A percentile compares a stretch with the other conserved stretches of the same genome.
Evolutionary conservation across 2,797 vertebrate genomes (phyloP).

Genomic region (Caiman crocodilus): DNA sequence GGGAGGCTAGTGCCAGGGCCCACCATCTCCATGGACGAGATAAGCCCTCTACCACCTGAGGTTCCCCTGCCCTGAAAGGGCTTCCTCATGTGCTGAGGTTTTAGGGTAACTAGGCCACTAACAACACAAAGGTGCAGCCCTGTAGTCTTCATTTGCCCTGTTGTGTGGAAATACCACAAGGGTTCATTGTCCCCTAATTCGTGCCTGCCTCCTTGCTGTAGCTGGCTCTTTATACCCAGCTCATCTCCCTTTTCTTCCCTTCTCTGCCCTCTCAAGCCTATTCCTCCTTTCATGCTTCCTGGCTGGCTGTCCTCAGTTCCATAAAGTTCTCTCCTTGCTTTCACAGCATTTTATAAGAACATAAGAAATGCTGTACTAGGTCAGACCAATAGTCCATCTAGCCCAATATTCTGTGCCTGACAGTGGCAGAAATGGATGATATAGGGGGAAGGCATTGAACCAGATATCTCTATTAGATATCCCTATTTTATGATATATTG

Average conservation of each 20-base stretch:
- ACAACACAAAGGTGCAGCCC: neutral
- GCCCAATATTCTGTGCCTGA: no score
- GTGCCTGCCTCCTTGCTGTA: neutral
- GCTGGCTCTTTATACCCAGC: neutral
- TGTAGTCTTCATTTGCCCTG: neutral
- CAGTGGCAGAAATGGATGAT: no score
- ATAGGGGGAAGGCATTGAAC: no score
- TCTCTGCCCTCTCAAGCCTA: neutral
- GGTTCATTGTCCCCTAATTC: neutral
- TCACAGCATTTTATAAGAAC: neutral
- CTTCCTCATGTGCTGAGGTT: neutral
- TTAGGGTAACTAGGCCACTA: neutral
- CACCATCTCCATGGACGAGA: no score
- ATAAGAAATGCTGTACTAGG: no score
- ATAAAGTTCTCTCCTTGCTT: neutral
- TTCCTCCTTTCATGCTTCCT: fast-evolving
- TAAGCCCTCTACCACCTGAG: no score
- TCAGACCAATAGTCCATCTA: no score
- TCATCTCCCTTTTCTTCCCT: neutral
- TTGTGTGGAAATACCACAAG: neutral
- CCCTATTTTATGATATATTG: neutral
- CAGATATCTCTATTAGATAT: no score
- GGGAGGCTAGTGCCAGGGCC: no score
- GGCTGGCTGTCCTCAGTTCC: neutral
- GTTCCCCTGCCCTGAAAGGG: no score